These are phyloP conservation scores for Rallus limicola DNA, from an alignment of 2,113 vertebrate species.

Conservation along the genomic window DNA sequence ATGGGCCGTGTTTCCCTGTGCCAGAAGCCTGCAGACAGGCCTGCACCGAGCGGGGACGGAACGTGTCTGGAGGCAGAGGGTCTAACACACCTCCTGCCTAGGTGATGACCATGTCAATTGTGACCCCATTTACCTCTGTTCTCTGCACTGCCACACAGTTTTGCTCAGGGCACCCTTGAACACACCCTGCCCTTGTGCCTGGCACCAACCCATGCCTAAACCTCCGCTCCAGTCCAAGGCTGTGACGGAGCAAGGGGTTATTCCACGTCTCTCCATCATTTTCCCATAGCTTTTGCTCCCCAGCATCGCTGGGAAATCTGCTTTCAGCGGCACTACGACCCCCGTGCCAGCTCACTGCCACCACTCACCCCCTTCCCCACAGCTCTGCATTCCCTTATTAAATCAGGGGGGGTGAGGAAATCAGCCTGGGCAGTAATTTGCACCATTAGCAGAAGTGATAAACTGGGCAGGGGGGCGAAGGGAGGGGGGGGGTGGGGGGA, in stretches of 20 bases:
- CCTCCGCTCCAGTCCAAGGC: accelerated
- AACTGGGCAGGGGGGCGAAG: neutral
- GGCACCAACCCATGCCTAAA: neutral
- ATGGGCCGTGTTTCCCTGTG: neutral
- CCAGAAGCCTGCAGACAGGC: neutral
- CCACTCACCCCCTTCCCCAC: neutral
- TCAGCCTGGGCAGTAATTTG: neutral
- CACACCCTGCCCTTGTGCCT: too few species aligned
- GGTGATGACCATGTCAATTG: neutral
- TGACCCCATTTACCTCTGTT: neutral
- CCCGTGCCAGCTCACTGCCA: neutral
- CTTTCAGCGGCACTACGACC: accelerated
- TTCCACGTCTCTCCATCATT: too few species aligned
- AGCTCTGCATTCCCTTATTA: neutral
- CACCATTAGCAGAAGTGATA: slow-evolving; percentile 5
- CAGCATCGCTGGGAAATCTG: accelerated
- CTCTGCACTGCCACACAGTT: accelerated
- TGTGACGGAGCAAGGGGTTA: accelerated
- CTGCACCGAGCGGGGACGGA: neutral
- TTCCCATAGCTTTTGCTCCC: accelerated
- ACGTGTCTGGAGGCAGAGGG: neutral
- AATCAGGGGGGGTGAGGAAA: neutral
- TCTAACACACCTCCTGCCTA: accelerated
- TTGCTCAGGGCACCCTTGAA: neutral
- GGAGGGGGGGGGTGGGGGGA: neutral